Base-by-base conservation (phyloP, 2,888 invertebrate species). In the Criorhina ranunculi region DNA sequence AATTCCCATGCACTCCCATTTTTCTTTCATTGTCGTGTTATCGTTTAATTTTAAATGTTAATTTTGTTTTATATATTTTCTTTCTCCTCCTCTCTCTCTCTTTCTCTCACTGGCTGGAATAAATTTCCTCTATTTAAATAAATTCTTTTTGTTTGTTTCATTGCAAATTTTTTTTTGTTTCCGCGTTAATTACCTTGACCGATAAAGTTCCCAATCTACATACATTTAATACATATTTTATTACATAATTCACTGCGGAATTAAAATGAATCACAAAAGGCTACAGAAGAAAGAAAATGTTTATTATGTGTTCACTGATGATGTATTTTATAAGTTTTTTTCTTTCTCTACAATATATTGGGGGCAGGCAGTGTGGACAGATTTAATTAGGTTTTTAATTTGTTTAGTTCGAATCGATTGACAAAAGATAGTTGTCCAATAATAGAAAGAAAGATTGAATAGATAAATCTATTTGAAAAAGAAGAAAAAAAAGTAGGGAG, bases 161-260 rank as follows among this genome's bases (percentile, higher is more conserved):
- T 73, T 17, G 31, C 35, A 53, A n/a, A n/a, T n/a, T n/a, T n/a
- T 44, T 55, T 51, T 40, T 44, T 55, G 40, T 40, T 31, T 42
- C 55, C 33, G 37, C 64, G 64, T 31, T 75, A 75, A 67, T 81
- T 81, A 42, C 57, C 69, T 76, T 81, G 81, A 76, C 81, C 81
- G 69, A 81, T 76, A 42, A 67, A 78, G 11, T 62, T 24, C 12
- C 70, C 40, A 69, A 49, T 76, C 44, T 73, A 37, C 24, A 57
- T 49, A 73, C 9, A 64, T 15, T 49, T 31, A 44, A 51, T 64
- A 24, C 24, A 24, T 57, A 37, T 53, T 66, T 31, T 53, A 46
- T 67, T 75, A 44, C 53, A 59, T 80, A 67, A 60, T 55, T 80
- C 51, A 67, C 33, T 60, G 60, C 37, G 40, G 60, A 75, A 66